Conservation (phyloP, 2,797 vertebrate genomes). For the Artibeus lituratus region DNA sequence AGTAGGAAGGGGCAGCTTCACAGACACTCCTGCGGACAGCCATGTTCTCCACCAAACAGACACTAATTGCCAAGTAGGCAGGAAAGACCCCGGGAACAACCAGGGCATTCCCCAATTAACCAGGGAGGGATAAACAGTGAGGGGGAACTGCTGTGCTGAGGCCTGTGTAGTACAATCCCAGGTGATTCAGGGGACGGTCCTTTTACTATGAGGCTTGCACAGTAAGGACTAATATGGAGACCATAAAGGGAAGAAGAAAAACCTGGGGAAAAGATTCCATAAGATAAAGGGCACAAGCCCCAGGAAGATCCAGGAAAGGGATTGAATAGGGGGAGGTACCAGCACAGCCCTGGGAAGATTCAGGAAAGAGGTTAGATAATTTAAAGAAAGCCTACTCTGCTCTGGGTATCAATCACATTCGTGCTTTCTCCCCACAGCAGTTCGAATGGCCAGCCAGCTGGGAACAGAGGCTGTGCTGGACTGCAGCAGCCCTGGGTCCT, state of each 20-base stretch:
- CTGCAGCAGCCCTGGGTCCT: neutral
- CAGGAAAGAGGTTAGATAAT: neutral
- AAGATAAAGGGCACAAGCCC: neutral
- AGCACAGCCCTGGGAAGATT: neutral
- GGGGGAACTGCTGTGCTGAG: neutral
- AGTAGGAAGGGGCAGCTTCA: neutral
- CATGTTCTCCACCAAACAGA: neutral
- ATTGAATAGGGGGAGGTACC: neutral
- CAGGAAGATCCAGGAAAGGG: neutral
- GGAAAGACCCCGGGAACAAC: neutral
- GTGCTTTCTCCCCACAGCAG: neutral
- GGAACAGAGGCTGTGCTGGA: no score
- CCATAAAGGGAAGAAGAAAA: neutral
- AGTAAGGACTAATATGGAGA: neutral
- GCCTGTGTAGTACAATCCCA: neutral
- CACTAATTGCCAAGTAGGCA: neutral
- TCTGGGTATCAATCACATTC: neutral
- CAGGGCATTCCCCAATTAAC: neutral
- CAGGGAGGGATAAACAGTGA: neutral
- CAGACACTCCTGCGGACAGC: neutral
- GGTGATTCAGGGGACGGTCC: neutral
- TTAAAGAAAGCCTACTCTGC: neutral
- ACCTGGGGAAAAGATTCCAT: no score
- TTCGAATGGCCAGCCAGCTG: accelerated
- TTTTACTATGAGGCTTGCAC: neutral